A percentile compares a stretch with the other conserved stretches of the same genome.
Evolutionary conservation across 2,888 invertebrate species (phyloP).

Genomic region (Drosophila picticornis): DNA sequence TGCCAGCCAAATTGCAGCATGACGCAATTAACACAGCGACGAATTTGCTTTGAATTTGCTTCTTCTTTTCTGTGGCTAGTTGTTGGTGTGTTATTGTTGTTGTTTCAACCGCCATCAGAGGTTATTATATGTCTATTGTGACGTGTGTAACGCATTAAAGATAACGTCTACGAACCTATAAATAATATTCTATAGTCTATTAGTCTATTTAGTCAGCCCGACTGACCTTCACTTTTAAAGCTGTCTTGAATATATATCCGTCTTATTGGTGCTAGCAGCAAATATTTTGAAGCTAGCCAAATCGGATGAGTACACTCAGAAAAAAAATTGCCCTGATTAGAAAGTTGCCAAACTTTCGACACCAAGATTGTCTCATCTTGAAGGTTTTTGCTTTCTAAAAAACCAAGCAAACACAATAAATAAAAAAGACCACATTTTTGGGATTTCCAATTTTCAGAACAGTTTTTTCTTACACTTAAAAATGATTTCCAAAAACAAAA

Average conservation of each 20-base stretch:
- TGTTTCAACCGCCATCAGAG: background rate
- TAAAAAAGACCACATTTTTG: background rate
- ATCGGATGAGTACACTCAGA: background rate
- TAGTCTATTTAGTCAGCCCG: background rate
- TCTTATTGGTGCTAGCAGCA: background rate
- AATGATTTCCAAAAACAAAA: background rate
- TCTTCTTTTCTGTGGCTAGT: background rate
- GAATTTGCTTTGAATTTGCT: conserved; percentile 50
- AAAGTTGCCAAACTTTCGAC: background rate
- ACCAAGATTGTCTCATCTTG: no score
- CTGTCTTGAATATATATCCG: background rate
- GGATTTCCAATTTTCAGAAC: background rate
- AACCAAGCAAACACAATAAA: background rate
- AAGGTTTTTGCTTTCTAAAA: background rate
- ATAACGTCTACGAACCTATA: background rate
- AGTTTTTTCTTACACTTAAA: background rate
- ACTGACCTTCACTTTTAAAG: background rate
- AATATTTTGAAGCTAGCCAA: background rate
- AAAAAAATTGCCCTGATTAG: background rate
- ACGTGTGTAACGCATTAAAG: background rate
- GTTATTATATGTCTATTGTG: background rate
- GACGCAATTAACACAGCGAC: conserved; percentile 74
- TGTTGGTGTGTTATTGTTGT: background rate
- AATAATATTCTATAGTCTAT: background rate
- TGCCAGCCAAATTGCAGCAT: conserved; percentile 74